Evolutionary conservation across 2,797 vertebrate species (phyloP).

Genomic region (Melanotaenia maccullochi): DNA sequence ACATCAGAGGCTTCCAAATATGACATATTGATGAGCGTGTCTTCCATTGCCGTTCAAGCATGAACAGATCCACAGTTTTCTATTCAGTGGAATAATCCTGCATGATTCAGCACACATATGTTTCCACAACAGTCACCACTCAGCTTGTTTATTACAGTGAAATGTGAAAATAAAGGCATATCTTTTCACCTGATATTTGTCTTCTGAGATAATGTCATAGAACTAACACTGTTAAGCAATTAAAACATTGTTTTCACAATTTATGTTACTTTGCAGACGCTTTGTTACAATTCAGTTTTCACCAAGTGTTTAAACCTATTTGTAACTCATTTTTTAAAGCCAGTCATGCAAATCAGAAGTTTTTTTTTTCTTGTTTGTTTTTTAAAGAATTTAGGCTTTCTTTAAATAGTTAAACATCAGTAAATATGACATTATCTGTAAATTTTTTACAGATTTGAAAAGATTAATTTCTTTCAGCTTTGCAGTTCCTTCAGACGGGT

Average conservation of each 20-base stretch:
- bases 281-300: neutral
- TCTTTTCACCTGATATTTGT: neutral
- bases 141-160: slow-evolving; percentile 1
- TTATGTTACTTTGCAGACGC: neutral
- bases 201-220: neutral
- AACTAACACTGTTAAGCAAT: neutral
- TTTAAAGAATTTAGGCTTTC: neutral
- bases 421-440: slow-evolving; percentile 8
- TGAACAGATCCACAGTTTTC: slow-evolving; percentile 25
- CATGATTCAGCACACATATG: slow-evolving; percentile 36
- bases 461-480: neutral
- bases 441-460: no score
- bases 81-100: slow-evolving; percentile 30
- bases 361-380: neutral
- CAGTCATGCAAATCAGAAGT: neutral
- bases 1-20: slow-evolving; percentile 48
- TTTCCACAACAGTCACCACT: slow-evolving; percentile 3
- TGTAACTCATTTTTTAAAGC: neutral
- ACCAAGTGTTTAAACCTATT: neutral
- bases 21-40: slow-evolving; percentile 65
- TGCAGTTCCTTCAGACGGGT: neutral
- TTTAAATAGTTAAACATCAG: neutral
- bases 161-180: neutral
- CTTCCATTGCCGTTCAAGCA: slow-evolving; percentile 27
- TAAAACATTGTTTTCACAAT: neutral